A percentile compares a stretch with the other conserved stretches of the same genome.
phyloP scores from a whole-genome alignment of 1,140 invertebrate genomes.

The Amphibalanus amphitrite region DNA sequence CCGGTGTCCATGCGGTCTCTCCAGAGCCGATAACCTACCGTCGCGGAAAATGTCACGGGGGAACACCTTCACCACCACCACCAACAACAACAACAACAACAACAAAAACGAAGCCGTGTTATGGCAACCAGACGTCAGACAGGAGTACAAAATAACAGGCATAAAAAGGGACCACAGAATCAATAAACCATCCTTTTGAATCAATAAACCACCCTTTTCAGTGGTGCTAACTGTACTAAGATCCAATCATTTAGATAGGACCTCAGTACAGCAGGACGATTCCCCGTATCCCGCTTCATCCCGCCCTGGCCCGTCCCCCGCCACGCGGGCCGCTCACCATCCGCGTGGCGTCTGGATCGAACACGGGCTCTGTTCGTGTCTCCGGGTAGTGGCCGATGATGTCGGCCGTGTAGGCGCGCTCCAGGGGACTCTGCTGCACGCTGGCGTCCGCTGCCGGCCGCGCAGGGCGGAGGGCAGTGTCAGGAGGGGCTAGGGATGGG shows the following conservation, averaged over 20 bases:
- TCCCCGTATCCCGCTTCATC: background rate
- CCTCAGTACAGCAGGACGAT: no score
- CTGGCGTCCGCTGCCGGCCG: slow-evolving; percentile 29
- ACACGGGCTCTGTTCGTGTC: slow-evolving; percentile 71
- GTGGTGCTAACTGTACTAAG: no score
- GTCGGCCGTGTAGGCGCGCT: slow-evolving; percentile 83
- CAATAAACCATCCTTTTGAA: background rate
- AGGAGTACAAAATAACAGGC: no score
- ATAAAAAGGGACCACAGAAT: slow-evolving; percentile 1
- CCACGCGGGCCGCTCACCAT: slow-evolving; percentile 45
- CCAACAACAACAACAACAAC: no score
- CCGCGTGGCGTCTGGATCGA: slow-evolving; percentile 85
- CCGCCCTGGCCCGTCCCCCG: no score
- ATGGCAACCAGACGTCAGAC: no score
- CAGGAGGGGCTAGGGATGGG: background rate
- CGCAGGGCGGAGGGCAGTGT: slow-evolving; percentile 13
- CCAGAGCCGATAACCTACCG: no score
- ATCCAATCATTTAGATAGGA: no score
- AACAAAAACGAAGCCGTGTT: no score
- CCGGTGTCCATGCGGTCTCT: no score
- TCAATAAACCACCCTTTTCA: background rate
- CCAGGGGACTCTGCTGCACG: slow-evolving; percentile 58
- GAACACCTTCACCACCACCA: no score
- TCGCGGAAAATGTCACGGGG: no score
- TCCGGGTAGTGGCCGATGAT: slow-evolving; percentile 88